A percentile compares a stretch with the other conserved stretches of the same genome.
Conservation (phyloP, 1,140 invertebrate genomes). For the Samia ricini region DNA sequence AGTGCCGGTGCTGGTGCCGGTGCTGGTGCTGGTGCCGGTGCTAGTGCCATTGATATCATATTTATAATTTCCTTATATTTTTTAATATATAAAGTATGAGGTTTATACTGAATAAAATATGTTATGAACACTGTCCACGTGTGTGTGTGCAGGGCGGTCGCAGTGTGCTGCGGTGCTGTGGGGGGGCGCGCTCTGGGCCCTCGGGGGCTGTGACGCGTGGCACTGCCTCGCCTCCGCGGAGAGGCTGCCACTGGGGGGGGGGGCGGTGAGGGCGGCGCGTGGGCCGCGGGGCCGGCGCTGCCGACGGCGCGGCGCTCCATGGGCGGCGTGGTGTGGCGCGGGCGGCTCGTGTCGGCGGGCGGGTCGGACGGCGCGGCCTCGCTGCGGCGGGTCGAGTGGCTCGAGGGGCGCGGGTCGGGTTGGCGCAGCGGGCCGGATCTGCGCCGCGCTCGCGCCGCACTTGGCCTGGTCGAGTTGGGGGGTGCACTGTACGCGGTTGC, state of each 20-base stretch:
- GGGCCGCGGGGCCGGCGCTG: slow-evolving; percentile 64
- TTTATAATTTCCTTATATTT: too few species aligned
- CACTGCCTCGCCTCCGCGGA: slow-evolving; percentile 81
- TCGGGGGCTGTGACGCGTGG: slow-evolving; percentile 91
- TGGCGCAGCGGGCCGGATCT: slow-evolving; percentile 78
- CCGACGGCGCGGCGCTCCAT: slow-evolving; percentile 81
- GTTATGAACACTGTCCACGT: too few species aligned
- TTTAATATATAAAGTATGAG: too few species aligned
- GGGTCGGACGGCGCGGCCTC: slow-evolving; percentile 87
- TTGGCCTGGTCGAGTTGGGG: slow-evolving; percentile 84
- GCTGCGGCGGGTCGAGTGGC: slow-evolving; percentile 77
- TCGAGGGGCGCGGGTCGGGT: slow-evolving; percentile 79
- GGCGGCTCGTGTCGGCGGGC: slow-evolving; percentile 83
- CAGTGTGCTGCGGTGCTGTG: slow-evolving; percentile 87
- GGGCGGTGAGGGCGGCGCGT: slow-evolving; percentile 17
- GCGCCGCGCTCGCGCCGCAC: slow-evolving; percentile 80
- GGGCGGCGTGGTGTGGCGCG: slow-evolving; percentile 82
- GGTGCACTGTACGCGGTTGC: slow-evolving; percentile 88
- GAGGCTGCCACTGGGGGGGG: slow-evolving; percentile 34
- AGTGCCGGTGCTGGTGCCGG: too few species aligned
- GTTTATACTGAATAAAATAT: too few species aligned
- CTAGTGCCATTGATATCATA: too few species aligned
- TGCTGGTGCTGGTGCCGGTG: too few species aligned
- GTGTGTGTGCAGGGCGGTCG: slow-evolving; percentile 80
- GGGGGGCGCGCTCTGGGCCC: slow-evolving; percentile 84